Conservation (phyloP, 2,113 vertebrate species). For the Dermatemys mawii region DNA sequence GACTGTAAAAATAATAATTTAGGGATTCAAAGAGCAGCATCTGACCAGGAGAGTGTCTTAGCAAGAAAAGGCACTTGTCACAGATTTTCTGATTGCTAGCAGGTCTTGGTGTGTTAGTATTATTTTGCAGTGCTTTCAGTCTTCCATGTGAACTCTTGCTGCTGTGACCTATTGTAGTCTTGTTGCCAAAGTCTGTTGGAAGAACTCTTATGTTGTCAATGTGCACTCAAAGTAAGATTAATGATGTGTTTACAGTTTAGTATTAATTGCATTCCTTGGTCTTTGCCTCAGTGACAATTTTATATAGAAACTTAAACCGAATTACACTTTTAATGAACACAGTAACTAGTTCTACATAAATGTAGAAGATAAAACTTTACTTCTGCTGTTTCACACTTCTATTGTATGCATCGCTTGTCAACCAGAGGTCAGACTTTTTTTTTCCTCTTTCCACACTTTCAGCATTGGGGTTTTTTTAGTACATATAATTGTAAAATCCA, state of each 20-base stretch:
- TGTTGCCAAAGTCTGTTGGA: constrained; percentile 77
- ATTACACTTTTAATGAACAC: constrained; percentile 57
- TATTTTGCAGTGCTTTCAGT: constrained; percentile 79
- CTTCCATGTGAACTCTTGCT: constrained; percentile 80
- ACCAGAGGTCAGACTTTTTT: constrained; percentile 41
- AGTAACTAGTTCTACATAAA: constrained; percentile 54
- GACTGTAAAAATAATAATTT: constrained; percentile 48
- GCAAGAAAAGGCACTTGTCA: constrained; percentile 48
- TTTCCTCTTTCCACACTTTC: constrained; percentile 42
- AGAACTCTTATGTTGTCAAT: constrained; percentile 68
- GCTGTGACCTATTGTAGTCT: constrained; percentile 80
- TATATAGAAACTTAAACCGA: constrained; percentile 65
- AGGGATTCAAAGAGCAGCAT: constrained; percentile 58
- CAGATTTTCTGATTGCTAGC: constrained; percentile 68
- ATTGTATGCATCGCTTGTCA: constrained; percentile 58
- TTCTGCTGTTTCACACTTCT: constrained; percentile 66
- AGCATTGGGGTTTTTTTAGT: constrained; percentile 52
- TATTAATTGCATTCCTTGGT: constrained; percentile 83
- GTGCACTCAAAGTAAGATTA: constrained; percentile 73
- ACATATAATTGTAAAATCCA: constrained; percentile 48
- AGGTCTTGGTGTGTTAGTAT: constrained; percentile 76
- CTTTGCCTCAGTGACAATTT: constrained; percentile 77
- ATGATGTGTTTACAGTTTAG: constrained; percentile 76
- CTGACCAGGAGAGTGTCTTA: constrained; percentile 54
- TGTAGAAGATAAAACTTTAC: constrained; percentile 33